phyloP scores from a whole-genome alignment of 1,140 invertebrate genomes.

The Heliconius nattereri region DNA sequence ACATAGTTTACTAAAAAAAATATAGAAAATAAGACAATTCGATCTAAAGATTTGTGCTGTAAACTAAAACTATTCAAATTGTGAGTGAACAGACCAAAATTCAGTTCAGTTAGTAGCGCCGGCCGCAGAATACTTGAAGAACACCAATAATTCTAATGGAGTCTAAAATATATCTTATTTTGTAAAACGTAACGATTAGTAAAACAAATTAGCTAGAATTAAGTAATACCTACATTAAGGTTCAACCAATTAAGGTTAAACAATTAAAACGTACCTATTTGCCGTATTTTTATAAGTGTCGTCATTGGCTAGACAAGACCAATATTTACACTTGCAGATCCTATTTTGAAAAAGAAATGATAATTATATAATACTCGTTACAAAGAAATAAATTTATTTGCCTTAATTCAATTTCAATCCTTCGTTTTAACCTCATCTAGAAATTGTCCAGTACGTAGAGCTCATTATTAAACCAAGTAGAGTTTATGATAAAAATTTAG shows the following conservation, averaged over 20 bases:
- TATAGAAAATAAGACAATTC: background rate
- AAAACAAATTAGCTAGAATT: background rate
- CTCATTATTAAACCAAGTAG: too few relatives aligned
- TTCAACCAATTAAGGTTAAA: background rate
- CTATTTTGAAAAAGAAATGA: background rate
- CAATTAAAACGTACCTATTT: slow-evolving; percentile 5
- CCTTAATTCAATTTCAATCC: too few relatives aligned
- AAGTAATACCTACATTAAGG: background rate
- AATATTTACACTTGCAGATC: background rate
- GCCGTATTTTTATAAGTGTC: slow-evolving; percentile 31
- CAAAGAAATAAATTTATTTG: too few relatives aligned
- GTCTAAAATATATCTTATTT: background rate
- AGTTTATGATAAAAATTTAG: too few relatives aligned
- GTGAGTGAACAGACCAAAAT: background rate
- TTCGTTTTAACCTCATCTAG: too few relatives aligned
- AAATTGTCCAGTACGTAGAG: too few relatives aligned
- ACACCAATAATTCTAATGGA: slow-evolving; percentile 16
- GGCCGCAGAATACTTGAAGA: background rate
- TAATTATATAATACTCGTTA: background rate
- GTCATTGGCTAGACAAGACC: slow-evolving; percentile 3
- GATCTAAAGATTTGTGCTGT: background rate
- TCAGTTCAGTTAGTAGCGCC: background rate
- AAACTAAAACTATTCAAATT: background rate
- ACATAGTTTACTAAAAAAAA: background rate
- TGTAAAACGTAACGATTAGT: background rate